These are phyloP conservation scores for Acanthurus leucopareius DNA, from an alignment of 2,797 vertebrate genomes.

Conservation along the genomic window DNA sequence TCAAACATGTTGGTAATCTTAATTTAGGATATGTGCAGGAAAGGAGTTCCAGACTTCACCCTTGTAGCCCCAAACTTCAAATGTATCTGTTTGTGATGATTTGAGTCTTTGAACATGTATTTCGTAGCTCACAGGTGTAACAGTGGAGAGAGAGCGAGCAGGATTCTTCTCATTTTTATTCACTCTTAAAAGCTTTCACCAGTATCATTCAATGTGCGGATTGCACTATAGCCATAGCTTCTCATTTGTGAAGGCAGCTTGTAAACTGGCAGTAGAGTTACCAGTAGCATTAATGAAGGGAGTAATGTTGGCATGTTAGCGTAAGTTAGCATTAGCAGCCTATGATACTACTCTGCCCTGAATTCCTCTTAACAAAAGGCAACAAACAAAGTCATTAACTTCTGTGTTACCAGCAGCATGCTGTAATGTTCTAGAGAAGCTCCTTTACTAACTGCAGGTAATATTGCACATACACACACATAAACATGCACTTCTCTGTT, in stretches of 20 bases:
- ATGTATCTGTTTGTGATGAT: too few relatives aligned
- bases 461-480: too few relatives aligned
- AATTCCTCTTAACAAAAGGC: not conserved
- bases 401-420: not conserved
- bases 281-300: not conserved
- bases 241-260: not conserved
- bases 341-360: not conserved
- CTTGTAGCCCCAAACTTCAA: too few relatives aligned
- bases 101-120: too few relatives aligned
- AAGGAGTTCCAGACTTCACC: not conserved
- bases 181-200: not conserved
- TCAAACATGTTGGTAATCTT: conserved; percentile 25
- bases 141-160: too few relatives aligned
- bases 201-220: not conserved
- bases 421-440: too few relatives aligned
- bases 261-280: not conserved
- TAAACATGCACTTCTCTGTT: too few relatives aligned
- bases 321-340: not conserved
- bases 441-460: too few relatives aligned
- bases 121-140: too few relatives aligned
- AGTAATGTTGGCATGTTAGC: not conserved
- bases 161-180: too few relatives aligned
- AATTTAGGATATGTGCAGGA: too few relatives aligned
- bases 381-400: not conserved
- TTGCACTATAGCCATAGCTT: not conserved